These are phyloP conservation scores for Helicoverpa zea DNA, from an alignment of 1,140 invertebrate species.

Conservation along the genomic window DNA sequence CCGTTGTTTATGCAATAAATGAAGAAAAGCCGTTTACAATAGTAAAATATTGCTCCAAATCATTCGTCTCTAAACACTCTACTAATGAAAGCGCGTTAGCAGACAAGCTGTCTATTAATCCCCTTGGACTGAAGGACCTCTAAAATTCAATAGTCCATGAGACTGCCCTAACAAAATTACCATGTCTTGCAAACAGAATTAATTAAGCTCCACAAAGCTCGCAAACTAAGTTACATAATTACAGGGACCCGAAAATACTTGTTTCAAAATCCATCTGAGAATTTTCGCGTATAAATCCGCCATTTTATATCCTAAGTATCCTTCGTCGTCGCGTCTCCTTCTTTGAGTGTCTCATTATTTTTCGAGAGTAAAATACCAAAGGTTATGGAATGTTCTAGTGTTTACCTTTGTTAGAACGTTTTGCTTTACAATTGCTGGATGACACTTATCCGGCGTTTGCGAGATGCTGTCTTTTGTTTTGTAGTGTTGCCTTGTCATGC, in stretches of 20 bases:
- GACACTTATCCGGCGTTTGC: background rate
- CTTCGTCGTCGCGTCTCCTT: background rate
- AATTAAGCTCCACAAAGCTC: slow-evolving; percentile 2
- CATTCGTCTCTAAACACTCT: background rate
- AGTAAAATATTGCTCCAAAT: background rate
- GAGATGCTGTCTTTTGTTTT: background rate
- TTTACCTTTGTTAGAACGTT: slow-evolving; percentile 13
- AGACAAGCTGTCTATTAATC: background rate
- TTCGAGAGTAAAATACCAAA: slow-evolving; percentile 28
- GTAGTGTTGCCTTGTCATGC: background rate
- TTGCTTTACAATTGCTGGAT: background rate
- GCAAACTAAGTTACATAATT: slow-evolving; percentile 6
- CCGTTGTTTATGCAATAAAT: background rate
- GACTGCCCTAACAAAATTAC: slow-evolving; percentile 9
- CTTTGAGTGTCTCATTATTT: slow-evolving; percentile 19
- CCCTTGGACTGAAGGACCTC: background rate
- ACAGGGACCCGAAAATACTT: slow-evolving; percentile 12
- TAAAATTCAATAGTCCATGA: slow-evolving; percentile 18
- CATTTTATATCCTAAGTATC: background rate
- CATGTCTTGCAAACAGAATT: slow-evolving; percentile 7
- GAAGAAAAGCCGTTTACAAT: background rate
- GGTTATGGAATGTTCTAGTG: slow-evolving; percentile 4
- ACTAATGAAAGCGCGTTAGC: background rate
- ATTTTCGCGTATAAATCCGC: slow-evolving; percentile 15
- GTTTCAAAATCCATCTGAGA: slow-evolving; percentile 11